Evolutionary conservation across 1,140 invertebrate genomes (phyloP), one percentile per base, ranked within the genome.

Genomic region (Hestina assimilis): DNA sequence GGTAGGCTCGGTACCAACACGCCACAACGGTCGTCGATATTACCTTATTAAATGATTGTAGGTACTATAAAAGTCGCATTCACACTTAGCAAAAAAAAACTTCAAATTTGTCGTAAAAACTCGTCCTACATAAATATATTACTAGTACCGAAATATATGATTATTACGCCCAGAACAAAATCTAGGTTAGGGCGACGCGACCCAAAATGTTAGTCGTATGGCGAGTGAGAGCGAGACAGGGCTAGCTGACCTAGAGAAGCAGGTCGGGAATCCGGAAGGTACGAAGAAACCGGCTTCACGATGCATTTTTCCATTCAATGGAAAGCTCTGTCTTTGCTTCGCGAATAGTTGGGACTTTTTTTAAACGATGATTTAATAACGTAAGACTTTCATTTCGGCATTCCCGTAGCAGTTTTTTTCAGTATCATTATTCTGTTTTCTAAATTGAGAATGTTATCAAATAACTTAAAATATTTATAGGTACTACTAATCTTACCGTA

Each of bases 191-290:
- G 83, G 80, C 83, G 72, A 69, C 71, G 74, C 80, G 83, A 83
- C 80, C 83, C 80, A 76, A 83, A 86, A 86, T 78, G 70, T 74
- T 69, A 63, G 61, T 70, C 55, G 57, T 59, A 52, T 29, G 28
- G 35, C 55, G 40, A 56, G 78, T 65, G 79, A 52, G 75, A 87
- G 76, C 52, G 79, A 67, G 81, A 82, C 53, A 46, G 59, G 40
- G 65, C 55, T 54, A 64, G 48, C 53, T 84, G 83, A 87, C 83
- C 83, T 87, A 84, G 76, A 87, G 79, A 72, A 77, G 76, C 83
- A 87, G 83, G 83, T 87, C 84, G 83, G 74, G 83, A 87, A 87
- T 87, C 83, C 83, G 83, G 83, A 87, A 87, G 81, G 79, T 83
- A 86, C 63, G 66, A 68, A 72, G 58, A 83, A 87, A 87, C 83